Evolutionary conservation across 2,888 invertebrate species (phyloP).

Genomic region (Clunio marinus): DNA sequence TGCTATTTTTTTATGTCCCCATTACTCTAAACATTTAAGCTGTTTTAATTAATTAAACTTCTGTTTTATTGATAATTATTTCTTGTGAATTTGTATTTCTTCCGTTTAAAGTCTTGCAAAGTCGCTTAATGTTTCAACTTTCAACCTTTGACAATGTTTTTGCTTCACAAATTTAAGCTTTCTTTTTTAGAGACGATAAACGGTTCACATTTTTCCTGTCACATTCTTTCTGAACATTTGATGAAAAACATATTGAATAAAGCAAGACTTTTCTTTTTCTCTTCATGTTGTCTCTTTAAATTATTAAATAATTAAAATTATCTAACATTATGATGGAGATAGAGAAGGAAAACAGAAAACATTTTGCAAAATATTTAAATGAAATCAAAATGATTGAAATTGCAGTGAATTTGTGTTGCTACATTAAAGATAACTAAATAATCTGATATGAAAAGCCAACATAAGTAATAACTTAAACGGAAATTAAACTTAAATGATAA

Average conservation of each 20-base stretch:
- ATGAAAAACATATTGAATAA: background rate
- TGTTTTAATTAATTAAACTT: constrained; percentile 27
- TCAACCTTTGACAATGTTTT: background rate
- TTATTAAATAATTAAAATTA: too few species aligned
- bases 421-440: too few species aligned
- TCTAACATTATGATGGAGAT: too few species aligned
- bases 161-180: background rate
- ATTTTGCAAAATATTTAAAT: too few species aligned
- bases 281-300: background rate
- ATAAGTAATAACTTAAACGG: too few species aligned
- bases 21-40: constrained; percentile 36
- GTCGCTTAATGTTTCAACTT: background rate
- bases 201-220: constrained; percentile 17
- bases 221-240: too few species aligned
- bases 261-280: too few species aligned
- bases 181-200: constrained; percentile 22
- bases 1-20: constrained; percentile 18
- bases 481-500: background rate
- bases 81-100: constrained; percentile 16
- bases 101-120: too few species aligned
- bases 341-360: too few species aligned
- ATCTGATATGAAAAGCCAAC: too few species aligned
- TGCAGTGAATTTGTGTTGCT: too few species aligned
- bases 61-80: constrained; percentile 28
- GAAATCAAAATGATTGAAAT: too few species aligned